Evolutionary conservation across 2,797 vertebrate genomes (phyloP).

Genomic region (Gambelia wislizenii): DNA sequence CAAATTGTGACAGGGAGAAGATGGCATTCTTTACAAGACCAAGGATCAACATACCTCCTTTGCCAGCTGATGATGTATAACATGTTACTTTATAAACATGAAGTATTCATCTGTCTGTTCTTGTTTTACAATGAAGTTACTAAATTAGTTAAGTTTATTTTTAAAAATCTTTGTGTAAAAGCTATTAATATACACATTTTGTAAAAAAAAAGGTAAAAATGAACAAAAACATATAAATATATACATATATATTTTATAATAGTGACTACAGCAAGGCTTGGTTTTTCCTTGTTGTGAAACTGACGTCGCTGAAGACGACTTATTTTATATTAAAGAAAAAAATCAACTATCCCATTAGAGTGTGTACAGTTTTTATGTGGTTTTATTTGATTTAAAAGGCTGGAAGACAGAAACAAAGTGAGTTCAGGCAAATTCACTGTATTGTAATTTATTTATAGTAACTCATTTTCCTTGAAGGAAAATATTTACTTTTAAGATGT

Average conservation of each 20-base stretch:
- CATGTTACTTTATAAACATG: slow-evolving; percentile 85
- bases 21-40: slow-evolving; percentile 99
- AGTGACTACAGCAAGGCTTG: slow-evolving; percentile 85
- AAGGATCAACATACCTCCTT: slow-evolving; percentile 96
- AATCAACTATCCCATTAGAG: slow-evolving; percentile 85
- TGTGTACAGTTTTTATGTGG: slow-evolving; percentile 88
- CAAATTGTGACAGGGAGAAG: slow-evolving; percentile 89
- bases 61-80: slow-evolving; percentile 98
- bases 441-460: slow-evolving; percentile 99
- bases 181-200: slow-evolving; percentile 86
- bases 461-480: slow-evolving; percentile 99
- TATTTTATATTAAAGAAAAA: slow-evolving; percentile 82
- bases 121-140: slow-evolving; percentile 91
- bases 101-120: slow-evolving; percentile 90
- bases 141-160: slow-evolving; percentile 86
- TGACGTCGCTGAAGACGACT: slow-evolving; percentile 85
- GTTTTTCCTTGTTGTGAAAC: slow-evolving; percentile 88
- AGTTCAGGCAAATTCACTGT: slow-evolving; percentile 98
- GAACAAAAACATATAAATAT: slow-evolving; percentile 79
- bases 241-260: slow-evolving; percentile 87
- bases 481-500: slow-evolving; percentile 93
- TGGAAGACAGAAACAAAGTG: slow-evolving; percentile 98
- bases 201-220: slow-evolving; percentile 81
- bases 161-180: slow-evolving; percentile 80
- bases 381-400: slow-evolving; percentile 93